Evolutionary conservation across 2,888 invertebrate genomes (phyloP).

Genomic region (Plebejus argus): DNA sequence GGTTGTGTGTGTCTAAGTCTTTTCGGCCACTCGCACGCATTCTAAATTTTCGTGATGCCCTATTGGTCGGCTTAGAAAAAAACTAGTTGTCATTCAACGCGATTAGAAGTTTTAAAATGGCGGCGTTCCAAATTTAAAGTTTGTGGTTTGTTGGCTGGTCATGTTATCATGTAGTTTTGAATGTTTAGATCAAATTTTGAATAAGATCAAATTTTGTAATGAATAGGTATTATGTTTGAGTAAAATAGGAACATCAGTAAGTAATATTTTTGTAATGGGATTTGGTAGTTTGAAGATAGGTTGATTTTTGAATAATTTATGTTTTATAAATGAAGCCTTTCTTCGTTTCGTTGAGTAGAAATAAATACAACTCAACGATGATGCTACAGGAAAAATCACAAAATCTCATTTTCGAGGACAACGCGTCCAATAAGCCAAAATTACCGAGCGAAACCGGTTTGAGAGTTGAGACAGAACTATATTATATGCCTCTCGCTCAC

Average conservation of each 20-base stretch:
- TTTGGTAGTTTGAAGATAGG: neutral
- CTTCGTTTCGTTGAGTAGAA: neutral
- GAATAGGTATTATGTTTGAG: neutral
- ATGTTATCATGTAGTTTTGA: neutral
- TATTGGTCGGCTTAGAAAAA: constrained; percentile 38
- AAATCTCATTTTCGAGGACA: constrained; percentile 1
- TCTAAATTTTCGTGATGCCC: constrained; percentile 38
- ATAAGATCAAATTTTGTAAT: neutral
- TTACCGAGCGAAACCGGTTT: constrained; percentile 9
- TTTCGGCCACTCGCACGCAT: constrained; percentile 64
- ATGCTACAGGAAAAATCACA: constrained; percentile 20
- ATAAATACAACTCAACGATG: neutral
- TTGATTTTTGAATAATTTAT: too few relatives aligned
- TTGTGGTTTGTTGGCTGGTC: neutral
- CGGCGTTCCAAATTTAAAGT: constrained; percentile 8
- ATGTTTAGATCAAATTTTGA: neutral
- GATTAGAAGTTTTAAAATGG: constrained; percentile 30
- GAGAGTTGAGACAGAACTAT: neutral
- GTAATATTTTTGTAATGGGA: neutral
- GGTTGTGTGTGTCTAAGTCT: constrained; percentile 65
- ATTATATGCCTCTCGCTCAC: neutral
- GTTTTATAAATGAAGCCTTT: neutral
- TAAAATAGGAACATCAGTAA: too few relatives aligned
- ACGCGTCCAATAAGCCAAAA: constrained; percentile 18
- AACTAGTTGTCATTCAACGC: constrained; percentile 24